Percentiles rank a stretch among this genome's conserved stretches.
These are phyloP conservation scores for Cantharis flavilabris DNA, from an alignment of 2,888 invertebrate genomes.

Conservation along the genomic window DNA sequence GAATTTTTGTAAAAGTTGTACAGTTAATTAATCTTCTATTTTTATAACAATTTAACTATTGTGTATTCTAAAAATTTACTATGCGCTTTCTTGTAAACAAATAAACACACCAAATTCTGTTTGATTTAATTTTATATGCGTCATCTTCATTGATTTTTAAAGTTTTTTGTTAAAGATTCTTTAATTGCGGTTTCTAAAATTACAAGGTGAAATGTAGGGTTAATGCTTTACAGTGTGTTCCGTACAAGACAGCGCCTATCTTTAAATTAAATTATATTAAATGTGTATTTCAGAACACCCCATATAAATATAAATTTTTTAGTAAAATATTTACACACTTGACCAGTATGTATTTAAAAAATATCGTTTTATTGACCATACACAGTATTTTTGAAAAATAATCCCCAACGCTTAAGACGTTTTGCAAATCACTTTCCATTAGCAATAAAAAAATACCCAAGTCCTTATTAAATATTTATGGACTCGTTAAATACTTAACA, in stretches of 20 bases:
- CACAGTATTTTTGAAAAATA: background rate
- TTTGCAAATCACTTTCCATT: background rate
- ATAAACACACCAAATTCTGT: background rate
- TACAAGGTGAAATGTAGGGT: background rate
- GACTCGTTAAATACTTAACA: background rate
- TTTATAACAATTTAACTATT: background rate
- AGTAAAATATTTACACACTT: background rate
- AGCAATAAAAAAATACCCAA: too few relatives aligned
- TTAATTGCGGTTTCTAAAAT: background rate
- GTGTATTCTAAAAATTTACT: background rate
- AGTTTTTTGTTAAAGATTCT: background rate
- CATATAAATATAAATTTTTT: background rate
- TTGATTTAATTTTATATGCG: background rate
- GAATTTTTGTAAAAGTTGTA: background rate
- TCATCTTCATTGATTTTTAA: background rate
- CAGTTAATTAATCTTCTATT: background rate
- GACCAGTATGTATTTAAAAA: background rate
- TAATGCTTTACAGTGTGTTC: background rate
- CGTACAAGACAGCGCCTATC: background rate
- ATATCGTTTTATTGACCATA: background rate
- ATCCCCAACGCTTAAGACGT: background rate
- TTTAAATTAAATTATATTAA: background rate
- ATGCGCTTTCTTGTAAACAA: background rate
- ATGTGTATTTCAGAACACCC: background rate
- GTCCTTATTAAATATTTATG: background rate